These are phyloP conservation scores for Anoplophora glabripennis DNA, from an alignment of 1,140 invertebrate species.

Conservation along the genomic window DNA sequence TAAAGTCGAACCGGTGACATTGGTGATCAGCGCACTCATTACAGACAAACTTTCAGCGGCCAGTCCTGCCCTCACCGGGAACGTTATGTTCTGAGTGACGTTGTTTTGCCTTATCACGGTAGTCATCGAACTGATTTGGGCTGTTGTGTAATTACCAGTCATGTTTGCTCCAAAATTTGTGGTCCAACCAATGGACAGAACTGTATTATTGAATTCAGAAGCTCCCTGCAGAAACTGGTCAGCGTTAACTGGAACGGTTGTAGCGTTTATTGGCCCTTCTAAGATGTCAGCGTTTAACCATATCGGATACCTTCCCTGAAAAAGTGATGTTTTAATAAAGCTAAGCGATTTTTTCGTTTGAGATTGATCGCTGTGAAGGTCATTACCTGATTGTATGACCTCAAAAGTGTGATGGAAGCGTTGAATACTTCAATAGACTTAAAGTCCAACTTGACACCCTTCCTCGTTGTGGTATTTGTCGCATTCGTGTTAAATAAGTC, in stretches of 20 bases:
- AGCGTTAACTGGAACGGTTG: conserved; percentile 62
- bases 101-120: conserved; percentile 56
- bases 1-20: conserved; percentile 57
- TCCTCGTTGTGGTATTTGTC: conserved; percentile 47
- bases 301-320: conserved; percentile 69
- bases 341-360: too few species aligned
- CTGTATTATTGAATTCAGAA: conserved; percentile 62
- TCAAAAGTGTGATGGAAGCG: conserved; percentile 58
- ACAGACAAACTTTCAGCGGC: conserved; percentile 61
- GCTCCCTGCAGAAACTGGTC: conserved; percentile 58
- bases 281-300: conserved; percentile 90
- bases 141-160: conserved; percentile 61
- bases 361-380: neutral
- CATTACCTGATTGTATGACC: conserved; percentile 42
- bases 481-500: conserved; percentile 50
- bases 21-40: conserved; percentile 54
- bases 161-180: conserved; percentile 60
- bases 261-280: conserved; percentile 68
- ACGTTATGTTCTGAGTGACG: conserved; percentile 67
- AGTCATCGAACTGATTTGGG: conserved; percentile 74
- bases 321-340: neutral
- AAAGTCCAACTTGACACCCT: conserved; percentile 87
- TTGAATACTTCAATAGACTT: conserved; percentile 78
- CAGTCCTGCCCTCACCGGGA: conserved; percentile 73
- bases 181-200: conserved; percentile 86